Evolutionary conservation across 2,797 vertebrate genomes (phyloP).

Genomic region (Holocentrus rufus): DNA sequence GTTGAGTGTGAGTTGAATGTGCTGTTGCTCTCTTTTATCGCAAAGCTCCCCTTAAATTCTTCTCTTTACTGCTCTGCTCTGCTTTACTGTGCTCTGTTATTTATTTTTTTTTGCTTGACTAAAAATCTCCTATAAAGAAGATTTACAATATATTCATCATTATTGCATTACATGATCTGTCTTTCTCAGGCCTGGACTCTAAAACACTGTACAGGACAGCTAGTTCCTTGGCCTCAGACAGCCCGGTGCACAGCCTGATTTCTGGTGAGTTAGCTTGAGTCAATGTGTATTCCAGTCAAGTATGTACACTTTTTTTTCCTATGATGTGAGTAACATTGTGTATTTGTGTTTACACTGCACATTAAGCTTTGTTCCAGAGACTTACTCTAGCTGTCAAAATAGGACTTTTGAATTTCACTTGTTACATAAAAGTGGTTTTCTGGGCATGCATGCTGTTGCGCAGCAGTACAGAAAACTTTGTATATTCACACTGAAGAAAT

Average conservation of each 20-base stretch:
- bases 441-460: background rate
- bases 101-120: background rate
- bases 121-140: background rate
- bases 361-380: too few species aligned
- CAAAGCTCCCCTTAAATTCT: background rate
- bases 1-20: background rate
- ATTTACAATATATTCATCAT: background rate
- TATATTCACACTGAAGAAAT: background rate
- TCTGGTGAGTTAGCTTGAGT: constrained; percentile 67
- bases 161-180: constrained; percentile 9
- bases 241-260: constrained; percentile 65
- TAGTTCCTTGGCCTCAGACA: constrained; percentile 59
- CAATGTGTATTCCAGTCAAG: too few species aligned
- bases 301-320: background rate
- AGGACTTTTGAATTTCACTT: background rate
- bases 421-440: background rate
- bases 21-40: background rate
- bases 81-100: background rate
- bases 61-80: background rate
- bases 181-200: constrained; percentile 75
- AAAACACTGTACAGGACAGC: constrained; percentile 76
- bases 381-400: background rate
- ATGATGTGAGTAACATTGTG: background rate
- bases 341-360: background rate
- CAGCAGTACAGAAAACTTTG: background rate